Conservation (phyloP, 2,113 vertebrate genomes). For the Pterophyllum scalare region DNA sequence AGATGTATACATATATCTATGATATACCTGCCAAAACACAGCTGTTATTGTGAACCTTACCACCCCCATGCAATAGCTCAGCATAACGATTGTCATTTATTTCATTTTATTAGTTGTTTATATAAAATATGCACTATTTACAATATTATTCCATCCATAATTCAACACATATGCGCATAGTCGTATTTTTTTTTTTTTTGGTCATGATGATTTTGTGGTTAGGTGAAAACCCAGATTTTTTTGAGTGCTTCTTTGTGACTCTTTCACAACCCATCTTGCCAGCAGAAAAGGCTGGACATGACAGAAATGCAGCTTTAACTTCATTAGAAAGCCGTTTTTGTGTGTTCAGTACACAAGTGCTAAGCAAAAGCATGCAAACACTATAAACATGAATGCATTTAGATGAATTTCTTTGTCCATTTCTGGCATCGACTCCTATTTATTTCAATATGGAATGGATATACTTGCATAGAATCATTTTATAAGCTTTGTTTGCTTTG, state of each 20-base stretch:
- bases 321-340: slow-evolving; percentile 39
- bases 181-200: no score
- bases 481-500: not conserved
- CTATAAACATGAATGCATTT: not conserved
- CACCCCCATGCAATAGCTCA: no score
- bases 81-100: no score
- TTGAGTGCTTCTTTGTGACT: not conserved
- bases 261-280: not conserved
- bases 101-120: no score
- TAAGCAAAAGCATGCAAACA: slow-evolving; percentile 15
- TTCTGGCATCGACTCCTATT: not conserved
- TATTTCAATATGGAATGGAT: not conserved
- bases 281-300: not conserved
- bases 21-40: no score
- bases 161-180: no score
- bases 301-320: slow-evolving; percentile 20
- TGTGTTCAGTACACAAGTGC: slow-evolving; percentile 43
- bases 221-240: not conserved
- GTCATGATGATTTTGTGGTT: no score
- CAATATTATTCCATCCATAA: no score
- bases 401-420: slow-evolving; percentile 5
- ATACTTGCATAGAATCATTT: not conserved
- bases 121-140: no score
- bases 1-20: no score
- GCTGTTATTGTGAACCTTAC: no score